Percentiles rank a stretch among this genome's conserved stretches.
Conservation (phyloP, 2,797 vertebrate genomes). For the Characodon lateralis region DNA sequence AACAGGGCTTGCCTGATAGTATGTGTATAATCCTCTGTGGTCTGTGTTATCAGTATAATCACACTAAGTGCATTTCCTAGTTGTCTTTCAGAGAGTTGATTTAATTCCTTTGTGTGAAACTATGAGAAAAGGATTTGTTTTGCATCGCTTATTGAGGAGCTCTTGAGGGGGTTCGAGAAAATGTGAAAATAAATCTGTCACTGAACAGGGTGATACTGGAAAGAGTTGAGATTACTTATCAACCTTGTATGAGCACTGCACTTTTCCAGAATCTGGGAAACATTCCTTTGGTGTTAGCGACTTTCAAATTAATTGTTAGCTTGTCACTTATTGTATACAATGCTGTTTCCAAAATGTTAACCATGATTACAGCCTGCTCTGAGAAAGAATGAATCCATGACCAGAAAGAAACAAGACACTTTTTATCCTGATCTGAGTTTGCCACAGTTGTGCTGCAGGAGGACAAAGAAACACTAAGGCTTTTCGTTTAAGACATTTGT, state of each 20-base stretch:
- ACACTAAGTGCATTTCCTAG: slow-evolving; percentile 36
- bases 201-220: slow-evolving; percentile 19
- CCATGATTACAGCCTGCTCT: neutral
- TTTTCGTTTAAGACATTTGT: neutral
- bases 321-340: neutral
- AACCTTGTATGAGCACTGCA: neutral
- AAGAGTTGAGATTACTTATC: slow-evolving; percentile 1
- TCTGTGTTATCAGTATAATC: slow-evolving; percentile 39
- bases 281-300: neutral
- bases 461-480: neutral
- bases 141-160: slow-evolving; percentile 23
- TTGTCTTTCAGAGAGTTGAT: slow-evolving; percentile 35
- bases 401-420: neutral
- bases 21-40: slow-evolving; percentile 30
- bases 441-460: neutral
- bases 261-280: neutral
- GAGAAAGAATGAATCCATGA: neutral
- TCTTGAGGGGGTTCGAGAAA: slow-evolving; percentile 24
- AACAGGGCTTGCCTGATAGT: slow-evolving; percentile 35
- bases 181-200: slow-evolving; percentile 25
- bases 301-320: neutral
- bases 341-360: neutral
- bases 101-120: slow-evolving; percentile 30
- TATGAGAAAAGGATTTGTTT: slow-evolving; percentile 18
- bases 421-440: neutral